Percentiles rank a stretch among this genome's conserved stretches.
Evolutionary conservation across 1,140 invertebrate species (phyloP).

Genomic region (Drosophila ohnishii): DNA sequence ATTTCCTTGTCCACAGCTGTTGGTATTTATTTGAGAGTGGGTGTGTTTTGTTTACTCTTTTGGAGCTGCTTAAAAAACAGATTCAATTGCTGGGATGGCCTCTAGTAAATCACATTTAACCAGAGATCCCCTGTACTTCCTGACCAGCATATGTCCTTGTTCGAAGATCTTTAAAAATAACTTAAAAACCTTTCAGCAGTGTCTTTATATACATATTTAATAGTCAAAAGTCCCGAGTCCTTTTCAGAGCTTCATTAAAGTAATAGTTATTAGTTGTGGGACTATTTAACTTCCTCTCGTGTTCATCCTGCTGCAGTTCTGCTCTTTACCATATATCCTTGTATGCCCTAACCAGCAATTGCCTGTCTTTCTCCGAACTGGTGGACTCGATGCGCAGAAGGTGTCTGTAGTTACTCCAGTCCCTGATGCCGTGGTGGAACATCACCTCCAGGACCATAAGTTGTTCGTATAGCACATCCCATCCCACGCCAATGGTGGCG

Average conservation of each 20-base stretch:
- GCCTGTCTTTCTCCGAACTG: conserved; percentile 58
- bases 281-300: neutral
- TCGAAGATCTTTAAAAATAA: neutral
- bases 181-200: neutral
- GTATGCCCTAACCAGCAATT: conserved; percentile 43
- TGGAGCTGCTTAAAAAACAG: conserved; percentile 7
- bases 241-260: neutral
- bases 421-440: conserved; percentile 67
- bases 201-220: neutral
- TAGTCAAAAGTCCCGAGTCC: neutral
- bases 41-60: conserved; percentile 16
- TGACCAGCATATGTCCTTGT: neutral
- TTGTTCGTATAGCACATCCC: conserved; percentile 84
- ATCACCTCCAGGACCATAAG: conserved; percentile 73
- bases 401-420: conserved; percentile 49
- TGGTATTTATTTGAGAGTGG: neutral
- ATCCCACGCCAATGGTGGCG: conserved; percentile 81
- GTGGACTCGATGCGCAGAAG: conserved; percentile 53
- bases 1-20: neutral
- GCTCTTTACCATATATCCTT: conserved; percentile 29
- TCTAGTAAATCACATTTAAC: conserved; percentile 26
- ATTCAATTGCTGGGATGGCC: conserved; percentile 4
- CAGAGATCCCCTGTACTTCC: conserved; percentile 34
- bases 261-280: no score
- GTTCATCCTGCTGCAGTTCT: neutral